phyloP scores from a whole-genome alignment of 1,140 invertebrate species.

The Musca vetustissima region DNA sequence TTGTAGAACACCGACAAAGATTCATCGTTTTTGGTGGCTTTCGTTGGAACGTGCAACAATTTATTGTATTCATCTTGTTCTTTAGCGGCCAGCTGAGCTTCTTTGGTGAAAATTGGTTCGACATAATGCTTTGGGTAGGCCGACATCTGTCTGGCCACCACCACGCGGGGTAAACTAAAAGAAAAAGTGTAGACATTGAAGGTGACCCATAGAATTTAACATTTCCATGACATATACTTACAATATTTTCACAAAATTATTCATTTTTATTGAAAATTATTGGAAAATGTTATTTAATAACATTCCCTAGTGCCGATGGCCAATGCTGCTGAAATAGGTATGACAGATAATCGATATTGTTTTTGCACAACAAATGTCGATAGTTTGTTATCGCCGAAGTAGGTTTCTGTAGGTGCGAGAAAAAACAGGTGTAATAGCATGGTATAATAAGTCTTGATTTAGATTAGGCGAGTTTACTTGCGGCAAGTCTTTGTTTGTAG shows the following conservation, averaged over 20 bases:
- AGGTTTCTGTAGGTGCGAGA: too few relatives aligned
- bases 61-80: constrained; percentile 60
- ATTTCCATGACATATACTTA: neutral
- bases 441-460: too few relatives aligned
- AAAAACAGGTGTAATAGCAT: too few relatives aligned
- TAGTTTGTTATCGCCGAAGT: too few relatives aligned
- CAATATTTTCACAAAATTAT: neutral
- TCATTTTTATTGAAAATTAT: neutral
- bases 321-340: too few relatives aligned
- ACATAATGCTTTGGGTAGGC: constrained; percentile 58
- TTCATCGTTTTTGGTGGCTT: constrained; percentile 64
- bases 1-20: constrained; percentile 72
- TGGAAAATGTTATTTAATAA: constrained; percentile 6
- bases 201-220: too few relatives aligned
- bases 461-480: too few relatives aligned
- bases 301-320: neutral
- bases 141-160: constrained; percentile 35
- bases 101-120: constrained; percentile 67
- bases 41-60: constrained; percentile 61
- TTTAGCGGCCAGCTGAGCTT: constrained; percentile 61
- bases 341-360: too few relatives aligned
- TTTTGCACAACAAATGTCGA: too few relatives aligned
- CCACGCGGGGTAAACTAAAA: too few relatives aligned
- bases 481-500: too few relatives aligned
- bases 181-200: too few relatives aligned